Percentiles rank a stretch among this genome's conserved stretches.
phyloP scores from a whole-genome alignment of 2,113 vertebrate species.

The Ammodytes dubius region DNA sequence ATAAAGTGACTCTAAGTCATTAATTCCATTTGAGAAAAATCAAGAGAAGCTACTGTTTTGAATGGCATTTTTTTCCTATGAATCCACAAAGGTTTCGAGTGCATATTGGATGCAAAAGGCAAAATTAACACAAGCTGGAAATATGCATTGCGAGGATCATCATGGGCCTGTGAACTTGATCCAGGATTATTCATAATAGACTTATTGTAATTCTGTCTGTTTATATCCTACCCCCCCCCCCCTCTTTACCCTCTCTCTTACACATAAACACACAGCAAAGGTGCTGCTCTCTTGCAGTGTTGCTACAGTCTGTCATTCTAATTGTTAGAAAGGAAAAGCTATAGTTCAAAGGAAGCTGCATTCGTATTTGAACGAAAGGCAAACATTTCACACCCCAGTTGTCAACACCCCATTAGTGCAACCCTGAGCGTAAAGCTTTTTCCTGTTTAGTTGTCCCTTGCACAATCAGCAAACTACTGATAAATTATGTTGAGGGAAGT shows the following conservation, averaged over 20 bases:
- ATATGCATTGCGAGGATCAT: background rate
- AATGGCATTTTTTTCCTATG: background rate
- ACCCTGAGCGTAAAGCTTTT: constrained; percentile 12
- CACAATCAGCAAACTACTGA: constrained; percentile 38
- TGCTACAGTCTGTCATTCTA: constrained; percentile 27
- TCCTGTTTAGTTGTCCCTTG: constrained; percentile 31
- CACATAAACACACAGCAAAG: constrained; percentile 17
- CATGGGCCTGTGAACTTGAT: constrained; percentile 8
- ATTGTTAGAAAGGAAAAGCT: constrained; percentile 19
- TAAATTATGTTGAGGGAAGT: background rate
- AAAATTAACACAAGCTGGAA: background rate
- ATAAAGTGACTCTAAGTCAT: constrained; percentile 58
- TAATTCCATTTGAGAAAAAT: constrained; percentile 12
- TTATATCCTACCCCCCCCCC: background rate
- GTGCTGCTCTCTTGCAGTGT: constrained; percentile 25
- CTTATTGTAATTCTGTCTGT: background rate
- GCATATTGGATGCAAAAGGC: background rate
- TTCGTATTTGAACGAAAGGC: constrained; percentile 34
- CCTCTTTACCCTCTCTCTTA: background rate
- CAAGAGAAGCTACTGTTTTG: background rate
- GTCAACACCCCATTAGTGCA: constrained; percentile 69
- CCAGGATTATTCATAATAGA: constrained; percentile 12
- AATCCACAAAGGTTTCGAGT: background rate
- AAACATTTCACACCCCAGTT: constrained; percentile 57
- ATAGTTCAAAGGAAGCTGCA: constrained; percentile 41